These are phyloP conservation scores for Neoniphon sammara DNA, from an alignment of 2,797 vertebrate species.

Conservation along the genomic window DNA sequence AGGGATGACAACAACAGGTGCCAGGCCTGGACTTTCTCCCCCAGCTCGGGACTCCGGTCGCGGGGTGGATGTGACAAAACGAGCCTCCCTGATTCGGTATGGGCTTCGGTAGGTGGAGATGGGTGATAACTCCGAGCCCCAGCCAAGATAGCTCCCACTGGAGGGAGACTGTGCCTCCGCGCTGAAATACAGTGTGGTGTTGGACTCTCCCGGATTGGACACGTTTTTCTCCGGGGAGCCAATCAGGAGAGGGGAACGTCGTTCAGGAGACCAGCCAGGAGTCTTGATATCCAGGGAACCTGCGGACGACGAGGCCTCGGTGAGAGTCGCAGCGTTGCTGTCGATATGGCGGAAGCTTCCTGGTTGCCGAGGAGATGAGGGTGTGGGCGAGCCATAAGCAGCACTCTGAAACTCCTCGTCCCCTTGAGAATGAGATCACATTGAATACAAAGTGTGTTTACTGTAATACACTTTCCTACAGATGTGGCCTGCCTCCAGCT, in stretches of 20 bases:
- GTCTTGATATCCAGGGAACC: conserved; percentile 77
- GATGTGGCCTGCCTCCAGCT: too few species aligned
- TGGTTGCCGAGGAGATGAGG: conserved; percentile 67
- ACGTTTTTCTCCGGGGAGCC: conserved; percentile 73
- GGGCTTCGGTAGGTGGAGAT: conserved; percentile 80
- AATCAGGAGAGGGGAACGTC: conserved; percentile 73
- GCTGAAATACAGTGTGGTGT: conserved; percentile 85
- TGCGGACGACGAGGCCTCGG: conserved; percentile 69
- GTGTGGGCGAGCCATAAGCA: conserved; percentile 73
- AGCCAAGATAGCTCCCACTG: conserved; percentile 63
- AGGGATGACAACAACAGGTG: conserved; percentile 72
- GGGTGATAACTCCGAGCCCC: conserved; percentile 76
- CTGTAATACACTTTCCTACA: background rate
- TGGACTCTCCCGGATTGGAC: conserved; percentile 66
- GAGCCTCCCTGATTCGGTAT: conserved; percentile 76
- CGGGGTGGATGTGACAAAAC: conserved; percentile 87
- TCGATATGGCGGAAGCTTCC: conserved; percentile 76
- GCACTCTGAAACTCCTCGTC: conserved; percentile 81
- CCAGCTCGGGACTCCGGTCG: conserved; percentile 68
- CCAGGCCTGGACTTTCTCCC: conserved; percentile 53
- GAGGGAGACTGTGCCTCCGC: conserved; percentile 72
- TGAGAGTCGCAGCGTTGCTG: conserved; percentile 68
- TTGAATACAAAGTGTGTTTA: background rate
- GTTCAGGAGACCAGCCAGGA: conserved; percentile 70
- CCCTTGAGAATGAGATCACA: conserved; percentile 49